phyloP scores from a whole-genome alignment of 2,797 vertebrate genomes.

The Philypnodon macrostomus region DNA sequence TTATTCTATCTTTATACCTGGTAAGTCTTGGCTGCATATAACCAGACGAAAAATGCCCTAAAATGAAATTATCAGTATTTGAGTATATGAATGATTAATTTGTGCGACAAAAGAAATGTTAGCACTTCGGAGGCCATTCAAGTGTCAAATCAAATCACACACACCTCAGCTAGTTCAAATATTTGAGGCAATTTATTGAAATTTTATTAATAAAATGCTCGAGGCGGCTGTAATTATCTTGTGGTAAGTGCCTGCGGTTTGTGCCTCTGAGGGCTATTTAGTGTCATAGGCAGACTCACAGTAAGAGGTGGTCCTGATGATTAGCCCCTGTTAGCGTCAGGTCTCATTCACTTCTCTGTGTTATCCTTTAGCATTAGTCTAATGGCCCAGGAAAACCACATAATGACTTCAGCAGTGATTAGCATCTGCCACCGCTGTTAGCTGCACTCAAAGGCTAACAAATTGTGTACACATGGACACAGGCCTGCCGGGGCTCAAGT shows the following conservation, averaged over 20 bases:
- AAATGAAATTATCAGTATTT: slow-evolving; percentile 31
- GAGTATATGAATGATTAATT: slow-evolving; percentile 42
- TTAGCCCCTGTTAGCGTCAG: slow-evolving; percentile 70
- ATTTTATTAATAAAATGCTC: slow-evolving; percentile 60
- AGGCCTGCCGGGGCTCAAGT: slow-evolving; percentile 17
- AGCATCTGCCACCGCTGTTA: slow-evolving; percentile 46
- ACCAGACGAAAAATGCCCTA: slow-evolving; percentile 9
- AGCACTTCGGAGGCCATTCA: slow-evolving; percentile 44
- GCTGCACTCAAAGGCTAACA: slow-evolving; percentile 8
- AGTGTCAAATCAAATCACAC: slow-evolving; percentile 53
- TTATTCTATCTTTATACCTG: neutral
- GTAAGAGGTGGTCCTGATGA: slow-evolving; percentile 61
- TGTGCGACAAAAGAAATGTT: slow-evolving; percentile 37
- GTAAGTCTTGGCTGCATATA: slow-evolving; percentile 14
- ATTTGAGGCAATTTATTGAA: slow-evolving; percentile 65
- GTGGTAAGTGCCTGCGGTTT: slow-evolving; percentile 42
- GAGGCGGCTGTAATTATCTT: slow-evolving; percentile 57
- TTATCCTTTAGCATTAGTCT: slow-evolving; percentile 70
- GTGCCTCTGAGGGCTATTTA: slow-evolving; percentile 60
- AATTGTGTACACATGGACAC: slow-evolving; percentile 23
- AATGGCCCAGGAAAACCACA: slow-evolving; percentile 68
- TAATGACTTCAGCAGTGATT: slow-evolving; percentile 71
- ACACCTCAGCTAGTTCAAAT: slow-evolving; percentile 51
- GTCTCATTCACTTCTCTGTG: slow-evolving; percentile 61
- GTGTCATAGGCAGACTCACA: slow-evolving; percentile 57